Evolutionary conservation across 2,113 vertebrate species (phyloP).

Genomic region (Barnardius zonarius): DNA sequence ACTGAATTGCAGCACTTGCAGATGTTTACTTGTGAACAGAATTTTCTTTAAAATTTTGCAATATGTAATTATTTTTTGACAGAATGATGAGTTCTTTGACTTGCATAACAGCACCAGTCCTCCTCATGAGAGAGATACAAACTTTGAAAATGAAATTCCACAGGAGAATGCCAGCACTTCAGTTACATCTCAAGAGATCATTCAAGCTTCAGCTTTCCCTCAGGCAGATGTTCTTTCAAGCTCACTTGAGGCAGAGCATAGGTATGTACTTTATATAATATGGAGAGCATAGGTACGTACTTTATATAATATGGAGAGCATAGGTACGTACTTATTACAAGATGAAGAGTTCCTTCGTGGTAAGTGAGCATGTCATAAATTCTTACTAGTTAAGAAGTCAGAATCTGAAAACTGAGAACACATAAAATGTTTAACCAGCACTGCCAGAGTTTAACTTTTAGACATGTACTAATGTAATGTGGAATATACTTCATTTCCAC

Average conservation of each 20-base stretch:
- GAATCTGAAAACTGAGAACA: neutral
- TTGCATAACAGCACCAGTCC: constrained; percentile 71
- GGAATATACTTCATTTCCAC: neutral
- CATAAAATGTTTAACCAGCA: neutral
- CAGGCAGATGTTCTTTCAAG: constrained; percentile 79
- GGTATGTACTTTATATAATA: constrained; percentile 58
- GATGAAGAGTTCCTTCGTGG: neutral
- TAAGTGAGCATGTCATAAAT: neutral
- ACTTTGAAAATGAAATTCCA: constrained; percentile 68
- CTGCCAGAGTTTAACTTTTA: neutral
- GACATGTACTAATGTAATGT: neutral
- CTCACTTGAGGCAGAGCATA: constrained; percentile 83
- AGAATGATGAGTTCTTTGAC: constrained; percentile 67
- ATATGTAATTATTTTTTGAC: constrained; percentile 15
- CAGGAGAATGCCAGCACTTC: constrained; percentile 74
- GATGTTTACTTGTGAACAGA: neutral
- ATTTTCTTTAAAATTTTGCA: neutral
- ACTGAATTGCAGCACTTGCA: neutral
- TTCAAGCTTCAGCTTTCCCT: constrained; percentile 73
- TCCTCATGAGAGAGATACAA: constrained; percentile 71
- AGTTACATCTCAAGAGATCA: constrained; percentile 66
- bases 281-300: constrained; percentile 77
- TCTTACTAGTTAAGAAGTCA: neutral
- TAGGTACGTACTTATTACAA: constrained; percentile 65
- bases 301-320: neutral